Evolutionary conservation across 2,113 vertebrate species (phyloP).

Genomic region (Cricetomys ansorgei): DNA sequence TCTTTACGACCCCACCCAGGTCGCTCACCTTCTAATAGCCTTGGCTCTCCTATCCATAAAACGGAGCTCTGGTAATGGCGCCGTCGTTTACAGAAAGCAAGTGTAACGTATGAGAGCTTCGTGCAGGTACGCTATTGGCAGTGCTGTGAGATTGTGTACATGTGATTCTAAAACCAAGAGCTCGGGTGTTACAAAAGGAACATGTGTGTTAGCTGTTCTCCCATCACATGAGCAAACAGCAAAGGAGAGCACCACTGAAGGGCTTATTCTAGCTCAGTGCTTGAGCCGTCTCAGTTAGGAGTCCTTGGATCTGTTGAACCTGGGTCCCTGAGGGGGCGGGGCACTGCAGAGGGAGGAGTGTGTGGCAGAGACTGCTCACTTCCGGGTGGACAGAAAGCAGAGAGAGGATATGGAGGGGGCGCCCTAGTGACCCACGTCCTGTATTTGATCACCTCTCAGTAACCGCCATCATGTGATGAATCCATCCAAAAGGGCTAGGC

Average conservation of each 20-base stretch:
- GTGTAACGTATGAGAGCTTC: too few relatives aligned
- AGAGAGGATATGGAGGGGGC: neutral
- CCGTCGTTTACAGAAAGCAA: neutral
- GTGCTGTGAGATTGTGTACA: neutral
- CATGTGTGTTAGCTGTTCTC: neutral
- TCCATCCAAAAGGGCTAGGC: neutral
- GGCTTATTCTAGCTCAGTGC: neutral
- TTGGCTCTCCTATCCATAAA: neutral
- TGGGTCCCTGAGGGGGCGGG: neutral
- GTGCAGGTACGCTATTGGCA: neutral
- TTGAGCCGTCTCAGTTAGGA: neutral
- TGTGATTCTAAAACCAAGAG: neutral
- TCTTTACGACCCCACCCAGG: neutral
- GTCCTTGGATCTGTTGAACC: neutral
- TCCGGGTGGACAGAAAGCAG: neutral
- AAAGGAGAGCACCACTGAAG: neutral
- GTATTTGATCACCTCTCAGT: neutral
- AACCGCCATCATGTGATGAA: neutral
- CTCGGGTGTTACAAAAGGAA: neutral
- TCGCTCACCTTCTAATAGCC: neutral
- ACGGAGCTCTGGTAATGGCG: neutral
- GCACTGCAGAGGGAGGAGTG: neutral
- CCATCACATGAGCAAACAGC: neutral
- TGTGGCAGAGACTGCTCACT: too few relatives aligned
- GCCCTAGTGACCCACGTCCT: neutral